Base-by-base conservation (phyloP, 92 coral and sea anemone genomes). In the Phenganax marumi region DNA sequence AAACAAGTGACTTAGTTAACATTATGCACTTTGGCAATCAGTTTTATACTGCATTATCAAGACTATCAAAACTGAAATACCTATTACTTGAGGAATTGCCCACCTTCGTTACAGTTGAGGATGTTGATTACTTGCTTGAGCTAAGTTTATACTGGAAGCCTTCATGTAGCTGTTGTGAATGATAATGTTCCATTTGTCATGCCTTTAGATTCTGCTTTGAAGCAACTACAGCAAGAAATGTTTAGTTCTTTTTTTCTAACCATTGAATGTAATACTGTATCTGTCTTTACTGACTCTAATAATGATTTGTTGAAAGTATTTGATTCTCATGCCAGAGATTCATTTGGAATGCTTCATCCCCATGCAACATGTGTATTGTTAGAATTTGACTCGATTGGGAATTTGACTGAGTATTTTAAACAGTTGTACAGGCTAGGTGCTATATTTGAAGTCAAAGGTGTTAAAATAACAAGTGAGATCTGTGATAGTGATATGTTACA, bases 301-400 rank as follows among this genome's bases (percentile, higher is more conserved):
- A 74, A 55, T 86, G 86, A 65, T 23, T 7, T 76, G 23, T 53
- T 46, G 68, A 75, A 81, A 51, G 80, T 74, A 49, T 82, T 81
- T 86, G 76, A n/a, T n/a, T n/a, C n/a, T n/a, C 85, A 73, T 84
- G 80, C 81, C 39, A 84, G 87, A 73, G 81, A 84, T 39, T 75
- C 57, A 13, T 73, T 74, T 84, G 85, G 86, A 81, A 66, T 81
- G 86, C 66, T 53, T 65, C 72, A 50, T 62, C 82, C 87, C 52
- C 50, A 47, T 70, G 81, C 84, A 10, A 48, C 85, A 87, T 78
- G 81, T 83, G 61, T 74, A 0, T 52, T 81, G 13, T 60, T 81
- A 8, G 86, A 81, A 53, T 52, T 81, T 19, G 85, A 70, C 62
- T 86, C 83, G 47, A 55, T 87, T 17, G 14, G 11, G 13, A 21